Evolutionary conservation across 2,113 vertebrate species (phyloP).

Genomic region (Numenius arquata): DNA sequence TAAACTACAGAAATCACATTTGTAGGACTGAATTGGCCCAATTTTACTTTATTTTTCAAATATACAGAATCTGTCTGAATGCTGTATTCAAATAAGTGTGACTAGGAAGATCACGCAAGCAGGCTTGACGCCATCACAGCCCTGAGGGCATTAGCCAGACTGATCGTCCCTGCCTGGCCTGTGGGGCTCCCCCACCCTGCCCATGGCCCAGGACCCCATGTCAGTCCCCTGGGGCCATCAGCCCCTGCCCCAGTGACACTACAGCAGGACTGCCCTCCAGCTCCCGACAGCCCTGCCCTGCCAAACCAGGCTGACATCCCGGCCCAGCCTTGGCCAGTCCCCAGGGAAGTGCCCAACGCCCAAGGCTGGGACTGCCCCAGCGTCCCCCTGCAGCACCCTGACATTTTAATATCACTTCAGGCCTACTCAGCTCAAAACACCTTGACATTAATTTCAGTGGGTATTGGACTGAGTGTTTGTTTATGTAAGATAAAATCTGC

Average conservation of each 20-base stretch:
- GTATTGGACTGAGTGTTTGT: not conserved
- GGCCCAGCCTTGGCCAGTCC: no score
- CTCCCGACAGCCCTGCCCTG: not conserved
- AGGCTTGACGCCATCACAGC: fast-evolving
- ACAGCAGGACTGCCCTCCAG: not conserved
- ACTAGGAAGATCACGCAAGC: not conserved
- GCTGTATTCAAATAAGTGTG: not conserved
- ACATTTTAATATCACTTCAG: not conserved
- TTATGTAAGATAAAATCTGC: not conserved
- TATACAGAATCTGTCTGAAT: not conserved
- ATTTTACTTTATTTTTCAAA: not conserved
- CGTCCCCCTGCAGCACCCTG: not conserved
- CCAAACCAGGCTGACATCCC: fast-evolving
- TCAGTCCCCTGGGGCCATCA: fast-evolving
- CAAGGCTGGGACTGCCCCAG: fast-evolving
- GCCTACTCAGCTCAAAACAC: not conserved
- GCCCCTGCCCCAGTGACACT: fast-evolving
- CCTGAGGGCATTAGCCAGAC: not conserved
- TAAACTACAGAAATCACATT: not conserved
- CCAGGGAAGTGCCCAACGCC: not conserved
- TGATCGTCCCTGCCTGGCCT: not conserved
- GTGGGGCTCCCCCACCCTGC: no score
- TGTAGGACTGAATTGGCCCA: not conserved
- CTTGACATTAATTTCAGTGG: not conserved
- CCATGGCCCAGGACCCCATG: no score